Evolutionary conservation across 2,113 vertebrate genomes (phyloP).

Genomic region (Ranitomeya variabilis): DNA sequence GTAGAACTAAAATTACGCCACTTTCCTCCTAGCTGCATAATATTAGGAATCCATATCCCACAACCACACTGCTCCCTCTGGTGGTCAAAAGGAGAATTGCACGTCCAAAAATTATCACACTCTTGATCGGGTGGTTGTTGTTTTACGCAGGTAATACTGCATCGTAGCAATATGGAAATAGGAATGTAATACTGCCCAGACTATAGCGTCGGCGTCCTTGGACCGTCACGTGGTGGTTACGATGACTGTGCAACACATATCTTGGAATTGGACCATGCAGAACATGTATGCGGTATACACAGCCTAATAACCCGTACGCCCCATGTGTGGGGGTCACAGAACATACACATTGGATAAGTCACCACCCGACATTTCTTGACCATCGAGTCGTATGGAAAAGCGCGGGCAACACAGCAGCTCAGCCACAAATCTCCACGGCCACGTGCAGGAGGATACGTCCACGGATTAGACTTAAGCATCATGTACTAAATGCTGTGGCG

Average conservation of each 20-base stretch:
- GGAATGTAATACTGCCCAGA: conserved; percentile 23
- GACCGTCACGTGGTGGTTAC: not conserved
- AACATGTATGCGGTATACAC: conserved; percentile 15
- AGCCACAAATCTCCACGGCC: conserved; percentile 31
- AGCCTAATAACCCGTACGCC: not conserved
- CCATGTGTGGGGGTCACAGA: not conserved
- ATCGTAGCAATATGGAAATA: not conserved
- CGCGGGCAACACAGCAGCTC: conserved; percentile 17
- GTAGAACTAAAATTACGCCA: not conserved
- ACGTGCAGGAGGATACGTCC: not conserved
- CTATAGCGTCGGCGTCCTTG: not conserved
- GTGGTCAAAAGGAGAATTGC: not conserved
- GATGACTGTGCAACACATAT: conserved; percentile 20
- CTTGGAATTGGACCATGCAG: conserved; percentile 6
- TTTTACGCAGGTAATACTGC: conserved; percentile 10
- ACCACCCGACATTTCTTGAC: conserved; percentile 1
- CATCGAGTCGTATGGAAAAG: not conserved
- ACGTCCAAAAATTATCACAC: no score
- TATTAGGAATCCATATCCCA: not conserved
- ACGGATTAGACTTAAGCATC: not conserved
- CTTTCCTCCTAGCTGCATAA: not conserved
- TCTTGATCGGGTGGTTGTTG: not conserved
- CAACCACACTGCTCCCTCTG: not conserved
- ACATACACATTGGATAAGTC: conserved; percentile 10
- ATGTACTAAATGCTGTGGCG: not conserved